Evolutionary conservation across 2,797 vertebrate genomes (phyloP).

Genomic region (Ptychadena robeensis): DNA sequence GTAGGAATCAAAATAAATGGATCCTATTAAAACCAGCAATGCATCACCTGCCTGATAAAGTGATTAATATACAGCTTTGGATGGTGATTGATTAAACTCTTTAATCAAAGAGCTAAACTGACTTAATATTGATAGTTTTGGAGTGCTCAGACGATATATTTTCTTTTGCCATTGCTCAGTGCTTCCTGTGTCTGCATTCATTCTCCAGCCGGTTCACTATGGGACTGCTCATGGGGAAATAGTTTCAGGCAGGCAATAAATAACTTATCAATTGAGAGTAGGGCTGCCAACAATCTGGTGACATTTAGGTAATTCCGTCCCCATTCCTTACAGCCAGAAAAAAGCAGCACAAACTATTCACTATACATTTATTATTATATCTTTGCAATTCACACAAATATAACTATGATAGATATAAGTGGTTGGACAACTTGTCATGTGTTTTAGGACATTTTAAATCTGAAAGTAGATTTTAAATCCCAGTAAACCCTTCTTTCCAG

Average conservation of each 20-base stretch:
- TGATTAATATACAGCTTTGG: constrained; percentile 98
- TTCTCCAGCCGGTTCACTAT: constrained; percentile 25
- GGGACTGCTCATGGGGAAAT: constrained; percentile 32
- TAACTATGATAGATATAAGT: too few relatives aligned
- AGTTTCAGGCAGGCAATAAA: constrained; percentile 42
- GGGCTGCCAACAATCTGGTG: constrained; percentile 58
- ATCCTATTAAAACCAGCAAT: constrained; percentile 99
- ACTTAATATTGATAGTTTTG: constrained; percentile 85
- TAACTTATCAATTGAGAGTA: constrained; percentile 58
- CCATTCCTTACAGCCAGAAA: too few relatives aligned
- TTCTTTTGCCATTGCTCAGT: constrained; percentile 72
- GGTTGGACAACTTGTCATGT: too few relatives aligned
- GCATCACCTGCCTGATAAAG: constrained; percentile 99
- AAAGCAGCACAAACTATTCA: too few relatives aligned
- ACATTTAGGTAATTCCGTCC: background rate
- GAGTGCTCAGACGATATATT: constrained; percentile 78
- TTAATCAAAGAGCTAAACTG: constrained; percentile 98
- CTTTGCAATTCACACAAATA: too few relatives aligned
- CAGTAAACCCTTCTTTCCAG: background rate
- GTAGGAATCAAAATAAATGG: constrained; percentile 99
- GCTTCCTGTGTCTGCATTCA: constrained; percentile 68
- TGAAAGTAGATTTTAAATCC: background rate
- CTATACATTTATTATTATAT: too few relatives aligned
- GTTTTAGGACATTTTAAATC: too few relatives aligned
- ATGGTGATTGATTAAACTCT: constrained; percentile 99